A percentile compares a stretch with the other conserved stretches of the same genome.
These are phyloP conservation scores for Catostylus mosaicus DNA, from an alignment of 30 jellyfish, hydroid and myxozoan species.

Conservation along the genomic window DNA sequence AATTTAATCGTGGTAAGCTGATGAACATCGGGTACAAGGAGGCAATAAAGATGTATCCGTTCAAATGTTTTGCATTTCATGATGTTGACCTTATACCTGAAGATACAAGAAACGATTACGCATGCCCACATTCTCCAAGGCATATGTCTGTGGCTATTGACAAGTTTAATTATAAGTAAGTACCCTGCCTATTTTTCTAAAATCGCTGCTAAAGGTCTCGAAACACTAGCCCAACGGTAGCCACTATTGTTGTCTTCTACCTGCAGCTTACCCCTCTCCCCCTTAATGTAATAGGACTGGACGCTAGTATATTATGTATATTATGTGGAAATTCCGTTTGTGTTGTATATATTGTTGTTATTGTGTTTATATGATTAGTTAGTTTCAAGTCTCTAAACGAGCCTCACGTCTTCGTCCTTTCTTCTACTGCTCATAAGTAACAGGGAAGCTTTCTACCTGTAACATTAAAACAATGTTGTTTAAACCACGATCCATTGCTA, in stretches of 20 bases:
- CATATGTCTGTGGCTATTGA: slow-evolving; percentile 95
- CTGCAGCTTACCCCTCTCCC: too few relatives aligned
- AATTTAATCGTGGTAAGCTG: slow-evolving; percentile 94
- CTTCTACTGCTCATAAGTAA: too few relatives aligned
- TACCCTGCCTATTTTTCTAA: neutral
- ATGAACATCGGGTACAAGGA: slow-evolving; percentile 93
- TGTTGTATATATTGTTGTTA: too few relatives aligned
- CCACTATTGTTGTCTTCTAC: neutral
- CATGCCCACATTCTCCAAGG: slow-evolving; percentile 90
- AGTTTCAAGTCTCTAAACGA: too few relatives aligned
- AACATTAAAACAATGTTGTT: too few relatives aligned
- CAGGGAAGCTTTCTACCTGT: too few relatives aligned
- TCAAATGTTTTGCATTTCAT: slow-evolving; percentile 87
- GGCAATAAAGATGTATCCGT: slow-evolving; percentile 61
- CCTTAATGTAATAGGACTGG: neutral
- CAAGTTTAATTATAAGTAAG: slow-evolving; percentile 70
- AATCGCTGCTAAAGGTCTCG: neutral
- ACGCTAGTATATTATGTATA: neutral
- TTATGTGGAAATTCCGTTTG: too few relatives aligned
- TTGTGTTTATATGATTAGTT: too few relatives aligned
- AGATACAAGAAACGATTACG: slow-evolving; percentile 88
- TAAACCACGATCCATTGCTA: too few relatives aligned
- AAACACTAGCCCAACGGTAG: neutral
- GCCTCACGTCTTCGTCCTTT: too few relatives aligned
- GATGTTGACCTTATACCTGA: slow-evolving; percentile 98